phyloP scores from a whole-genome alignment of 2,888 invertebrate species.

The Andricus quercusramuli region DNA sequence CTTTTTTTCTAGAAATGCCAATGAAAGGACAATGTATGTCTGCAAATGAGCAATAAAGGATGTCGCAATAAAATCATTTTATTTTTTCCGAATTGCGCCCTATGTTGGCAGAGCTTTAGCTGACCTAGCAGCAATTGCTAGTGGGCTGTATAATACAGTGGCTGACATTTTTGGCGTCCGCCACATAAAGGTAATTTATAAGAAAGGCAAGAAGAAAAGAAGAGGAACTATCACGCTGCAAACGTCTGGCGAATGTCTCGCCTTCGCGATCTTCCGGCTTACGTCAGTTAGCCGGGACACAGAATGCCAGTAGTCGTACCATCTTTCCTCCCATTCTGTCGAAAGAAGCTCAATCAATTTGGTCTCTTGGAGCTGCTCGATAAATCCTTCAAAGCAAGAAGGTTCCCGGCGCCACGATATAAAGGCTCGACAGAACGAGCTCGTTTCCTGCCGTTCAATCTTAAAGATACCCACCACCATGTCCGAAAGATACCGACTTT shows the following conservation, averaged over 20 bases:
- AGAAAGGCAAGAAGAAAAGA: conserved; percentile 6
- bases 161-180: conserved; percentile 32
- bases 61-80: not conserved
- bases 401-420: conserved; percentile 23
- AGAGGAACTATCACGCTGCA: conserved; percentile 25
- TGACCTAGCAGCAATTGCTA: conserved; percentile 37
- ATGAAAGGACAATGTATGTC: conserved; percentile 8
- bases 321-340: conserved; percentile 31
- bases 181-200: conserved; percentile 37
- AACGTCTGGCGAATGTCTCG: conserved; percentile 34
- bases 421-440: conserved; percentile 40
- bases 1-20: not conserved
- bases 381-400: conserved; percentile 37
- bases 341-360: conserved; percentile 40
- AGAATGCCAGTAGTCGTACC: conserved; percentile 24
- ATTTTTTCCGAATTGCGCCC: conserved; percentile 6
- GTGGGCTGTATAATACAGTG: conserved; percentile 15
- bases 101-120: conserved; percentile 34
- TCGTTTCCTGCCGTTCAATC: conserved; percentile 29
- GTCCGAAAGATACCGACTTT: conserved; percentile 34
- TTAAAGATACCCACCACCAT: conserved; percentile 38
- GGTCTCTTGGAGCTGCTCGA: conserved; percentile 26
- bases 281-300: conserved; percentile 30
- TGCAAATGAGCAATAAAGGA: conserved; percentile 23
- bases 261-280: conserved; percentile 32